Base-by-base conservation (phyloP, 2,888 invertebrate species). In the Bruchidius siliquastri region DNA sequence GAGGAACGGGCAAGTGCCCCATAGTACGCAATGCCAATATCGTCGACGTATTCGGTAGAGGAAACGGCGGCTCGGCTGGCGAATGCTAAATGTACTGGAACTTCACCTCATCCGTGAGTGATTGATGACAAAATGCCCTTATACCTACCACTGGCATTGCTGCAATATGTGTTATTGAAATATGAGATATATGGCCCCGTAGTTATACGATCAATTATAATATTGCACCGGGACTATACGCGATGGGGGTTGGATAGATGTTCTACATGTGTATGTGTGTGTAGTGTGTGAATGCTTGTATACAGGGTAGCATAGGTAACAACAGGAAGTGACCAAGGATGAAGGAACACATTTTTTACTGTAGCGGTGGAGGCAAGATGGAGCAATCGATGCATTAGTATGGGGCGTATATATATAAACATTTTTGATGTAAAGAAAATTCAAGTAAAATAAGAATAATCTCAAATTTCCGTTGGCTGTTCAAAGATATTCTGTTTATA, bases 21-120 rank as follows among this genome's bases (percentile, higher is more conserved):
- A 82, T 79, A 81, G 79, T 79, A 79, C 75, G 78, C 49, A 49
- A 49, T 49, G 49, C 49, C 49, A 49, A 49, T 49, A 49, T 49
- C 49, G 49, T 26, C 26, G 26, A 26, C 26, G 67, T 67, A 21
- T 67, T 20, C 21, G 21, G 79, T 80, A 81, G 80, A 82, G 84
- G 82, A 83, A 83, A 81, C 83, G 81, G 49, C 49, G 49, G 49
- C 18, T 49, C 49, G 49, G 49, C 49, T 81, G 82, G 80, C 80
- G 78, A 83, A 86, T 84, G 86, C 85, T 86, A 86, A 87, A 87
- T 87, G 86, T 87, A 87, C 83, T 85, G 86, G 86, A 86, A 87
- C 84, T 84, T 84, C 82, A 84, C 83, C 81, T 84, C 86, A 86
- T 83, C 86, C 86, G 86, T 85, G 82, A 87, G 86, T 86, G 86